Percentiles rank a stretch among this genome's conserved stretches.
Evolutionary conservation across 2,113 vertebrate genomes (phyloP).

Genomic region (Machaerirhynchus nigripectus): DNA sequence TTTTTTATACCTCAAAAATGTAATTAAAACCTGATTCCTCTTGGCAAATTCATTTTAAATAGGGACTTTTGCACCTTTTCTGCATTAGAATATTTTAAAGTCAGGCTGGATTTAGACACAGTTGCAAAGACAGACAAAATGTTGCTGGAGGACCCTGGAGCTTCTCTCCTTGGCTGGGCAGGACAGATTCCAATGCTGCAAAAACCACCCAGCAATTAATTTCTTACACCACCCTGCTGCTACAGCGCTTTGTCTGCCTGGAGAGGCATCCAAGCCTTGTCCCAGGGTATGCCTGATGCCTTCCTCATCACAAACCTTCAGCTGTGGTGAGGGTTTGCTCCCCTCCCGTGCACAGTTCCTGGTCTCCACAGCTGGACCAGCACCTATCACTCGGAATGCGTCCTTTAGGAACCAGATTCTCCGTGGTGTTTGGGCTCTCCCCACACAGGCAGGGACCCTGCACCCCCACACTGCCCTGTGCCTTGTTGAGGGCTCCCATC

Average conservation of each 20-base stretch:
- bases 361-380: neutral
- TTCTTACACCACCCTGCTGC: neutral
- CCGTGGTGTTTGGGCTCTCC: neutral
- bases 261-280: neutral
- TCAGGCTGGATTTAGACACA: neutral
- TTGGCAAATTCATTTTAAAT: neutral
- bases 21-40: neutral
- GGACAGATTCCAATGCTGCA: neutral
- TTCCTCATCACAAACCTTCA: neutral
- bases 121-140: neutral
- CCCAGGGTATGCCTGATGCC: neutral
- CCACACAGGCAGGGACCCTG: neutral
- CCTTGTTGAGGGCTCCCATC: neutral
- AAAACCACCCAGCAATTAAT: neutral
- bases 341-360: neutral
- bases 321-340: neutral
- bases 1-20: neutral
- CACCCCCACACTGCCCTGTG: neutral
- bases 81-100: neutral
- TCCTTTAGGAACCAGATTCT: neutral
- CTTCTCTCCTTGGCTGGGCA: neutral
- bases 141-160: neutral
- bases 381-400: accelerated
- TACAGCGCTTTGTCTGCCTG: neutral
- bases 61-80: neutral